phyloP scores from a whole-genome alignment of 2,113 vertebrate species.

The Cynopterus brachyotis region DNA sequence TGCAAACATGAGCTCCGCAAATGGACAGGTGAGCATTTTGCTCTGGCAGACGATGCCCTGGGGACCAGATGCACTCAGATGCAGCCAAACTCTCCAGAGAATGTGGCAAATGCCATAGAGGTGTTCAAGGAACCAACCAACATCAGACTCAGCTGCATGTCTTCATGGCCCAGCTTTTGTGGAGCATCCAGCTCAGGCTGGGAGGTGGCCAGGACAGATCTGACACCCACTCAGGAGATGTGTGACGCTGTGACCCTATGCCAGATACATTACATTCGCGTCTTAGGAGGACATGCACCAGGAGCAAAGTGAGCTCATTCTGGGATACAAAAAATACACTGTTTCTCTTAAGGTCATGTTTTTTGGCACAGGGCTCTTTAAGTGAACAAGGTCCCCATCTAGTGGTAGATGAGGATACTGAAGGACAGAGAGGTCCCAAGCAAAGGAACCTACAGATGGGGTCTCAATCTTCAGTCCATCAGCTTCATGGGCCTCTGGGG shows the following conservation, averaged over 20 bases:
- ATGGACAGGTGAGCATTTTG: background rate
- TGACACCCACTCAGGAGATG: background rate
- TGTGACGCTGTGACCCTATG: accelerated
- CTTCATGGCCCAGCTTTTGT: too few species aligned
- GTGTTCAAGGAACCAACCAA: background rate
- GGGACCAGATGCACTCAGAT: background rate
- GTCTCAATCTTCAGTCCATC: background rate
- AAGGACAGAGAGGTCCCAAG: background rate
- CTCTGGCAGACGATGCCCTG: background rate
- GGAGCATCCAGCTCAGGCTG: background rate
- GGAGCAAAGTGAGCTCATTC: background rate
- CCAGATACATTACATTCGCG: background rate
- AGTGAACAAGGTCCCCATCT: background rate
- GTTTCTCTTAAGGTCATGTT: background rate
- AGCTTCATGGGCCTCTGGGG: background rate
- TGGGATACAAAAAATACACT: background rate
- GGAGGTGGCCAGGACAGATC: background rate
- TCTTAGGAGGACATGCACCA: accelerated
- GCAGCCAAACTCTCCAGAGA: background rate
- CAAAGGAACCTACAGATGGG: accelerated
- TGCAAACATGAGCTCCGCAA: accelerated
- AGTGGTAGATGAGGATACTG: background rate
- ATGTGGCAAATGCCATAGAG: background rate
- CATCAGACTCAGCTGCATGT: background rate
- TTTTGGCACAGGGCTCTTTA: background rate